A percentile compares a stretch with the other conserved stretches of the same genome.
phyloP scores from a whole-genome alignment of 2,113 vertebrate species.

The Myotis brandtii region DNA sequence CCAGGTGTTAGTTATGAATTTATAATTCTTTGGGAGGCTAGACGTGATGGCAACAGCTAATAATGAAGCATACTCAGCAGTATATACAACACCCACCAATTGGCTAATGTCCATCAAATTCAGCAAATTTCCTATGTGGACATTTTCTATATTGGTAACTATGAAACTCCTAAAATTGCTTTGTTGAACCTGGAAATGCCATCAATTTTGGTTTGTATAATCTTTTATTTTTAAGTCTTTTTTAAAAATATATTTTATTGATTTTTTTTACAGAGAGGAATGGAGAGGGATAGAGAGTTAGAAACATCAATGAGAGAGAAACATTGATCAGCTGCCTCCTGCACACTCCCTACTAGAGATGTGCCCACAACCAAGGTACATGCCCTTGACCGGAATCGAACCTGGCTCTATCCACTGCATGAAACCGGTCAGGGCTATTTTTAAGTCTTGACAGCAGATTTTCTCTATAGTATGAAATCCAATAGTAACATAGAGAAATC shows the following conservation, averaged over 20 bases:
- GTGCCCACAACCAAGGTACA: no score
- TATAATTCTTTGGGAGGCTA: neutral
- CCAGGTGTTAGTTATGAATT: neutral
- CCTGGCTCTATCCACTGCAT: no score
- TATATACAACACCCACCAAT: no score
- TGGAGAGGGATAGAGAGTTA: no score
- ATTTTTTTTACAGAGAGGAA: no score
- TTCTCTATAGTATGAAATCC: neutral
- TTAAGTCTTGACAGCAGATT: neutral
- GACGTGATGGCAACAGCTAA: neutral
- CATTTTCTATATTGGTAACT: neutral
- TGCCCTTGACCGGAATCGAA: no score
- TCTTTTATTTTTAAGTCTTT: neutral
- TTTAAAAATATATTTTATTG: no score
- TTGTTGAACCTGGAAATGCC: neutral
- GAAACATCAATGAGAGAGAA: no score
- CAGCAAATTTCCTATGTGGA: neutral
- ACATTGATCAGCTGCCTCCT: no score
- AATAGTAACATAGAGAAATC: neutral
- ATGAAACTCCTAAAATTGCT: slow-evolving; percentile 14
- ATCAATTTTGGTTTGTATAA: neutral
- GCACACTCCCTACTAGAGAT: no score
- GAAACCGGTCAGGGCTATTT: neutral
- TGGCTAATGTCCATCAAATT: neutral
- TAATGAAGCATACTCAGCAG: neutral